Conservation (phyloP, 1,140 invertebrate genomes). For the Drosophila pandora region DNA sequence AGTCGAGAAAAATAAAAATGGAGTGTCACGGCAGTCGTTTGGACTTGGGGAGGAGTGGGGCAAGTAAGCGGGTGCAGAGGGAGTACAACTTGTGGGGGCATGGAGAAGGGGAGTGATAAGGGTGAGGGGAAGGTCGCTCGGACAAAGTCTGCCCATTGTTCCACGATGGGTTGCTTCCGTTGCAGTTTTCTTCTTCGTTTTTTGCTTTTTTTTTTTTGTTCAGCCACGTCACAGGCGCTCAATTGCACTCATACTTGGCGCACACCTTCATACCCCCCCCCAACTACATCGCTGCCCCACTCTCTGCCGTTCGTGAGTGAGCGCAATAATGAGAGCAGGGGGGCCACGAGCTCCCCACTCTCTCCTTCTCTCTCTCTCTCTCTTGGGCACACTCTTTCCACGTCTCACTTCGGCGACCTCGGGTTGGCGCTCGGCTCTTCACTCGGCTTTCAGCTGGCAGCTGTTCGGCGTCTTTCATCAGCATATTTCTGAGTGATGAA, state of each 20-base stretch:
- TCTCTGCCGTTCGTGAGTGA: constrained; percentile 13
- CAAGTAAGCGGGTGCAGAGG: neutral
- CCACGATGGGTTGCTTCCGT: constrained; percentile 69
- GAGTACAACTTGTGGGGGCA: neutral
- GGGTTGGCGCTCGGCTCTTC: constrained; percentile 21
- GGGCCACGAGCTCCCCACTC: constrained; percentile 19
- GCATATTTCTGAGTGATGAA: constrained; percentile 82
- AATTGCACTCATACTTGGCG: neutral
- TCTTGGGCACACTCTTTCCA: constrained; percentile 5
- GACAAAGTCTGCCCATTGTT: constrained; percentile 67
- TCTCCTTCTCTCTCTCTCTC: constrained; percentile 9
- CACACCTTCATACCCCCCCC: neutral
- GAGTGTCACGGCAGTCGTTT: constrained; percentile 71
- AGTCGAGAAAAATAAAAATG: constrained; percentile 73
- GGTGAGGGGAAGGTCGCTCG: constrained; percentile 25
- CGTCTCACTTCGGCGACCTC: constrained; percentile 9
- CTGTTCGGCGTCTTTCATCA: constrained; percentile 79
- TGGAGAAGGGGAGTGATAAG: constrained; percentile 2
- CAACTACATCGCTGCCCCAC: neutral
- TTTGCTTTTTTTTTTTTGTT: neutral
- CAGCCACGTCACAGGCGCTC: constrained; percentile 18
- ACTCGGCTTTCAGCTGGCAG: constrained; percentile 21
- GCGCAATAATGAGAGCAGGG: constrained; percentile 1
- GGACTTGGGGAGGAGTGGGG: constrained; percentile 5
- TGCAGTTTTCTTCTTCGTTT: constrained; percentile 24